Evolutionary conservation across 2,797 vertebrate species (phyloP).

Genomic region (Pelodytes ibericus): DNA sequence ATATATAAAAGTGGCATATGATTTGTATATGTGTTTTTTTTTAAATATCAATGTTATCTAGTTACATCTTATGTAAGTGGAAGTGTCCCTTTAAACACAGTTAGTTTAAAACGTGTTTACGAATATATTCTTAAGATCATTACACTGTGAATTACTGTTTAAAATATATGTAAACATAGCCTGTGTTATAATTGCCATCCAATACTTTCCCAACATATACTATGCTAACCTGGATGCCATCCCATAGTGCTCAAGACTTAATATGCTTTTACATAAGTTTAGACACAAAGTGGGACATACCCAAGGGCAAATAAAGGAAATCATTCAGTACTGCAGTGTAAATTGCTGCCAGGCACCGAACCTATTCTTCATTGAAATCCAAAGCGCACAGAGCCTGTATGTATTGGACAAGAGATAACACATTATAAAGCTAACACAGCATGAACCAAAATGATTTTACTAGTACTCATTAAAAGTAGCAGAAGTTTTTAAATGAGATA

Average conservation of each 20-base stretch:
- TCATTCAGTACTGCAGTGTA: constrained; percentile 20
- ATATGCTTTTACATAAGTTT: constrained; percentile 12
- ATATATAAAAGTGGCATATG: no score
- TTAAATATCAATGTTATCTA: no score
- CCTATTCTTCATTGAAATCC: constrained; percentile 34
- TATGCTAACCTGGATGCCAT: not conserved
- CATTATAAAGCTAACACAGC: constrained; percentile 39
- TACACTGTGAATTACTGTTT: not conserved
- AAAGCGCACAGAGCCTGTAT: constrained; percentile 12
- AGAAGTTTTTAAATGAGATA: constrained; percentile 52
- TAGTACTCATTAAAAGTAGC: constrained; percentile 48
- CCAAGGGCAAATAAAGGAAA: constrained; percentile 35
- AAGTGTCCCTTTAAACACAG: no score
- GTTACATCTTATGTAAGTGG: no score
- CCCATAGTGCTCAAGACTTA: not conserved
- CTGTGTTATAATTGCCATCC: not conserved
- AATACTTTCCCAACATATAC: not conserved
- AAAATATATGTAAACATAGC: not conserved
- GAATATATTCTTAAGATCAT: no score
- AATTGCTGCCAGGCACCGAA: constrained; percentile 17
- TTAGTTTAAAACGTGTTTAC: no score
- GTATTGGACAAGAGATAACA: constrained; percentile 45
- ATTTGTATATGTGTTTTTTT: no score
- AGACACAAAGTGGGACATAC: not conserved
- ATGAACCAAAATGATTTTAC: constrained; percentile 48